Evolutionary conservation across 2,888 invertebrate species (phyloP).

Genomic region (Drosophila pseudotakahashii): DNA sequence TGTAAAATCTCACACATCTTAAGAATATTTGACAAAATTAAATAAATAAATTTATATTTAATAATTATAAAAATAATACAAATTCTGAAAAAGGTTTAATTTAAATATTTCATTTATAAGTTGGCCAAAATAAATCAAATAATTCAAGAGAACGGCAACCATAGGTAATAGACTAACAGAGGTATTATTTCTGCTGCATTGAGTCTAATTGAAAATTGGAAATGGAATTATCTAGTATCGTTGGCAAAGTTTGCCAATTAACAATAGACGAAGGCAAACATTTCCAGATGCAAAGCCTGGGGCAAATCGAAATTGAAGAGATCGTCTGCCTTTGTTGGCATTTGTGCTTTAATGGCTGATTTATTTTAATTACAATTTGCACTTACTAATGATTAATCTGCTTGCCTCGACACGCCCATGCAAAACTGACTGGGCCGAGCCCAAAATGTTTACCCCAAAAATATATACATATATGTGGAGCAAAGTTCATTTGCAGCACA

Average conservation of each 20-base stretch:
- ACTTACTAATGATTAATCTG: constrained; percentile 56
- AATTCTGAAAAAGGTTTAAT: too few relatives aligned
- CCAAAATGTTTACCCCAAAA: constrained; percentile 19
- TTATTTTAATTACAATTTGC: constrained; percentile 57
- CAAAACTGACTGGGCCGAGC: constrained; percentile 11
- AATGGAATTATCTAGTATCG: constrained; percentile 8
- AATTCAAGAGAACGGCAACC: too few relatives aligned
- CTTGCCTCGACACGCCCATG: constrained; percentile 31
- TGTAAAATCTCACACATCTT: too few relatives aligned
- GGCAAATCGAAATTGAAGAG: constrained; percentile 32
- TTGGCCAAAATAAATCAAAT: too few relatives aligned
- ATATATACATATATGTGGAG: constrained; percentile 30
- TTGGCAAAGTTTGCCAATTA: constrained; percentile 9
- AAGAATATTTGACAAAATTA: too few relatives aligned
- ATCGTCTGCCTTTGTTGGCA: constrained; percentile 24
- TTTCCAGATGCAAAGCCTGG: constrained; percentile 11
- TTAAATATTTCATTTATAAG: too few relatives aligned
- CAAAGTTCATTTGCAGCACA: constrained; percentile 53
- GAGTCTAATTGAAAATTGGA: constrained; percentile 16
- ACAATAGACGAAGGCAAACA: not conserved
- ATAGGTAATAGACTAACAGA: constrained; percentile 2
- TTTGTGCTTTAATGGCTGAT: constrained; percentile 40
- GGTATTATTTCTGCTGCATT: constrained; percentile 11
- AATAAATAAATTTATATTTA: too few relatives aligned
- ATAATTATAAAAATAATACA: too few relatives aligned